Base-by-base conservation (phyloP, 53 echinoderm and acorn worm genomes). In the Zoroaster sp. region DNA sequence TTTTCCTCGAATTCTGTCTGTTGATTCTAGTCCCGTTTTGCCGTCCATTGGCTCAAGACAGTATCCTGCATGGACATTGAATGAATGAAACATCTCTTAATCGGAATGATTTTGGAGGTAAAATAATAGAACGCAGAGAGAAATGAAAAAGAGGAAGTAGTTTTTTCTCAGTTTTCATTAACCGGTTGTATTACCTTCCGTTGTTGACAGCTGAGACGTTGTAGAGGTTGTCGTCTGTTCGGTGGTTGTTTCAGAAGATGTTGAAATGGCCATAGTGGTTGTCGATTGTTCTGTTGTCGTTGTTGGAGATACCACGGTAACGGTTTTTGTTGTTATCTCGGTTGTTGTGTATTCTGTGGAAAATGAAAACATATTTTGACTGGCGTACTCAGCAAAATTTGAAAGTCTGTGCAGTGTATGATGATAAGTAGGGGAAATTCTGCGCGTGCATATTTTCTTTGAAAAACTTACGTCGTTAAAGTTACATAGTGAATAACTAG, bases 251-350 rank as follows among this genome's bases (percentile, higher is more conserved):
- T 32, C 17, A 45, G 45, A 30, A 21, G 53, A 35, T 44, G 49
- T 37, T 86, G 86, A 55, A 46, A 52, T 30, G 28, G 69, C 42
- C 10, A 40, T 30, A 15, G 65, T 47, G 25, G 63, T 59, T 32
- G 87, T 74, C 31, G 31, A 33, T 74, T 87, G 40, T 55, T 73
- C 74, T 1, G 73, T 40, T 42, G 75, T 74, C 21, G 55, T 35
- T 15, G 47, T 78, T 31, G 74, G 40, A 1, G 52, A 30, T 30
- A 74, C 38, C 52, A 54, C 30, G 34, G 75, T 23, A 8, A 34
- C 87, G 12, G 41, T 5, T 63, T 51, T 72, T 23, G 47, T 47
- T 66, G 52, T 53, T 42, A 86, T 13, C 43, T 71, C 34, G 1
- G 72, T 43, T 40, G 74, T 71, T 20, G 69, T 86, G 15, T 45